Evolutionary conservation across 2,888 invertebrate species (phyloP), one percentile per base, ranked within the genome.

Genomic region (Fabriciana adippe): DNA sequence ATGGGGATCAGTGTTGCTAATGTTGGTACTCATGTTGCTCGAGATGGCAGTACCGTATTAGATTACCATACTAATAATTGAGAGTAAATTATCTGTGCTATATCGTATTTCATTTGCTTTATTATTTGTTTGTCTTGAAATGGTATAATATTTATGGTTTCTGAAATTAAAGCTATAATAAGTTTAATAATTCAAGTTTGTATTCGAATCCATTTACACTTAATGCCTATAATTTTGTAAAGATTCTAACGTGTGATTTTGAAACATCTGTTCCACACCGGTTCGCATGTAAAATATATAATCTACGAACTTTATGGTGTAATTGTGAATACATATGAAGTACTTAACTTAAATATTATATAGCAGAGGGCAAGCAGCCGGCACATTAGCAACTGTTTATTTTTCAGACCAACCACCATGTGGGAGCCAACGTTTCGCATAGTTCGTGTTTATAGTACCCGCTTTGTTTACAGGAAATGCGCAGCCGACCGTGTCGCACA

Each of bases 381-480:
- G 60, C 47, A 47, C 56, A 54, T 55, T 62, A 56, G 31, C 63
- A 56, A 62, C 64, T 69, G 68, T 69, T 71, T 67, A 69, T 71
- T 67, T 71, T 57, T 51, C 60, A 64, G 64, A 60, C 68, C 26
- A 47, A 56, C 47, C 63, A 68, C 57, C 64, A 55, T 21, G 67
- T 67, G 71, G 71, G 64, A 66, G 60, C 70, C 68, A 54, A 21
- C 65, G 48, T 59, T 70, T 70, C 67, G 70, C 70, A 66, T 60
- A 63, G 41, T 55, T 60, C 18, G 62, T 67, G 62, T 57, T 54
- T 59, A 63, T 67, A 54, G 35, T 48, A 48, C 57, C 50, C 21
- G 8, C 35, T 60, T 60, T 66, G 66, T 66, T 68, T 64, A 64
- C 68, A 60, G 55, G 68, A 61, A 55, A 48, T 21, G 64, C 41